These are phyloP conservation scores for Leptinotarsa tumamoca DNA, from an alignment of 2,888 invertebrate species.

Conservation along the genomic window DNA sequence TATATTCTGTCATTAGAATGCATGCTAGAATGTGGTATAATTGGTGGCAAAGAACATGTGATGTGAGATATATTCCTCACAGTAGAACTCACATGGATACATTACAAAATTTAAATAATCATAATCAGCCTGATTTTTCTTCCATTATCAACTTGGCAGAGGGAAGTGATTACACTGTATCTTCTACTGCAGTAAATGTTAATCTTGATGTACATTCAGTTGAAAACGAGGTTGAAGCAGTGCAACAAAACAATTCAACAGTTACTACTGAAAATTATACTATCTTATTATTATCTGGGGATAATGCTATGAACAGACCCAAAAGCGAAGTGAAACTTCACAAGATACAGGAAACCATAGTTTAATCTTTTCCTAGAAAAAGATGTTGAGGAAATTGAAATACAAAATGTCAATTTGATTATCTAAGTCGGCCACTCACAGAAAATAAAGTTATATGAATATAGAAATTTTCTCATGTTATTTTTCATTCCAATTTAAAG, in stretches of 20 bases:
- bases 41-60: conserved; percentile 70
- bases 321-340: not conserved
- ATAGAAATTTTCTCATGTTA: no score
- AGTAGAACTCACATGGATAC: conserved; percentile 20
- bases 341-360: not conserved
- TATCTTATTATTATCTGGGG: not conserved
- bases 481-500: no score
- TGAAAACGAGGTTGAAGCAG: not conserved
- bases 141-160: not conserved
- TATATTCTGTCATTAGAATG: conserved; percentile 67
- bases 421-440: no score
- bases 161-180: conserved; percentile 2
- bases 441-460: no score
- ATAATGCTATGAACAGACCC: not conserved
- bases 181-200: conserved; percentile 4
- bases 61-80: conserved; percentile 62
- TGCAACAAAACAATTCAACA: not conserved
- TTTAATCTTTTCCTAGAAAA: not conserved
- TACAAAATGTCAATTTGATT: no score
- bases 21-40: conserved; percentile 69
- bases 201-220: conserved; percentile 3
- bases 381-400: not conserved
- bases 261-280: not conserved
- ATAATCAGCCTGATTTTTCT: not conserved
- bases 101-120: not conserved